Evolutionary conservation across 2,797 vertebrate genomes (phyloP).

Genomic region (Otolemur crassicaudatus): DNA sequence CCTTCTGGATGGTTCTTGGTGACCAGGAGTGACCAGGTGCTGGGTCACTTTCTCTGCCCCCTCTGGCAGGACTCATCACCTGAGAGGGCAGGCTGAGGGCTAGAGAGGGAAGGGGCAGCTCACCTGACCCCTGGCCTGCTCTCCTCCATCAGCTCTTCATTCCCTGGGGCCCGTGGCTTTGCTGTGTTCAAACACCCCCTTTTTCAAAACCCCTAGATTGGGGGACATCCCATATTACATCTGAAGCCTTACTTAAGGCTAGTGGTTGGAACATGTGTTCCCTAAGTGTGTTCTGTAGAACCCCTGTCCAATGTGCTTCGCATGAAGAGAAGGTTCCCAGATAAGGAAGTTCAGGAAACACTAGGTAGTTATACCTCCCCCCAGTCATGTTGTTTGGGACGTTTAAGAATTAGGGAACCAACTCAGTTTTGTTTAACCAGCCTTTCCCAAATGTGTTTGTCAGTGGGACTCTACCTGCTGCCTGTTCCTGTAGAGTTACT

Average conservation of each 20-base stretch:
- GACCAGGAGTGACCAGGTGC: not conserved
- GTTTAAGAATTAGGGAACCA: not conserved
- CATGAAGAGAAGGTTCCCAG: not conserved
- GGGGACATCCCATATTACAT: not conserved
- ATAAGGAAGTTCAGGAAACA: not conserved
- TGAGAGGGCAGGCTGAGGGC: not conserved
- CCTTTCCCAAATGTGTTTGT: not conserved
- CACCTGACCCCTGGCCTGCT: not conserved
- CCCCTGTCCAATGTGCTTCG: not conserved
- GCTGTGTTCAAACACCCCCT: not conserved
- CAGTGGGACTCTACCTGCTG: not conserved
- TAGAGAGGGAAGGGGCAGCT: not conserved
- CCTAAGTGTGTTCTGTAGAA: not conserved
- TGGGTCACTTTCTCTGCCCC: not conserved
- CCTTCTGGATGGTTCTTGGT: not conserved
- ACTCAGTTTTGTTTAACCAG: not conserved
- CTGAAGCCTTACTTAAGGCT: not conserved
- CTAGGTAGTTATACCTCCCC: not conserved
- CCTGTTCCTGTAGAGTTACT: not conserved
- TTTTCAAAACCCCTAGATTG: not conserved
- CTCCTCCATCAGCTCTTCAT: not conserved
- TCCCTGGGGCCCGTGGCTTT: not conserved
- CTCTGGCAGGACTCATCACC: not conserved
- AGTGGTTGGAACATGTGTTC: not conserved
- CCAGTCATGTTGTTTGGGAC: not conserved